Evolutionary conservation across 2,797 vertebrate species (phyloP).

Genomic region (Anomalospiza imberbis): DNA sequence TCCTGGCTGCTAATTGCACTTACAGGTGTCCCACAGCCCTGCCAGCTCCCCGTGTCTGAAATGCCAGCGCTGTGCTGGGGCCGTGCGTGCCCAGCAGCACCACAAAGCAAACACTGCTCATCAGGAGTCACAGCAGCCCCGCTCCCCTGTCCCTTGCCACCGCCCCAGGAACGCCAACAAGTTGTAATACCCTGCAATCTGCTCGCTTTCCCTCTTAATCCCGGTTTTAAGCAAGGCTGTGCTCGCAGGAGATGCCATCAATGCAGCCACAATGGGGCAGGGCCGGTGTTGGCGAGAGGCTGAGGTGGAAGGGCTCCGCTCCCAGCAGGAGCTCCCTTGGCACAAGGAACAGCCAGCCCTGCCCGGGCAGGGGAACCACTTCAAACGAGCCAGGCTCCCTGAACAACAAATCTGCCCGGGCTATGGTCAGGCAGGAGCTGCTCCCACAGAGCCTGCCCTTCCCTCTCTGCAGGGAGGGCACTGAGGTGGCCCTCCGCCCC

Average conservation of each 20-base stretch:
- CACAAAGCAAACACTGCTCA: slow-evolving; percentile 13
- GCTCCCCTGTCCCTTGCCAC: not conserved
- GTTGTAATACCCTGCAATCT: slow-evolving; percentile 46
- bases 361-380: not conserved
- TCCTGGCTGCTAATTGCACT: not conserved
- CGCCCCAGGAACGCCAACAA: not conserved
- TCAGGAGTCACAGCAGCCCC: slow-evolving; percentile 29
- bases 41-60: not conserved
- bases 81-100: not conserved
- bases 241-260: slow-evolving; percentile 20
- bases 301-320: slow-evolving; percentile 14
- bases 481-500: not conserved
- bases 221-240: not conserved
- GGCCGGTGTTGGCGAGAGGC: slow-evolving; percentile 55
- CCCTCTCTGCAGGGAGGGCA: not conserved
- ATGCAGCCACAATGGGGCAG: not conserved
- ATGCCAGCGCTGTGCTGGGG: not conserved
- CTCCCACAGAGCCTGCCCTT: not conserved
- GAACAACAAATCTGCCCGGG: not conserved
- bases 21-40: not conserved
- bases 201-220: not conserved
- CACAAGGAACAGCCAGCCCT: not conserved
- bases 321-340: slow-evolving; percentile 61
- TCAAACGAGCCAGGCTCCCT: not conserved
- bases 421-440: not conserved